phyloP scores from a whole-genome alignment of 1,140 invertebrate genomes.

The Holotrichia oblita region DNA sequence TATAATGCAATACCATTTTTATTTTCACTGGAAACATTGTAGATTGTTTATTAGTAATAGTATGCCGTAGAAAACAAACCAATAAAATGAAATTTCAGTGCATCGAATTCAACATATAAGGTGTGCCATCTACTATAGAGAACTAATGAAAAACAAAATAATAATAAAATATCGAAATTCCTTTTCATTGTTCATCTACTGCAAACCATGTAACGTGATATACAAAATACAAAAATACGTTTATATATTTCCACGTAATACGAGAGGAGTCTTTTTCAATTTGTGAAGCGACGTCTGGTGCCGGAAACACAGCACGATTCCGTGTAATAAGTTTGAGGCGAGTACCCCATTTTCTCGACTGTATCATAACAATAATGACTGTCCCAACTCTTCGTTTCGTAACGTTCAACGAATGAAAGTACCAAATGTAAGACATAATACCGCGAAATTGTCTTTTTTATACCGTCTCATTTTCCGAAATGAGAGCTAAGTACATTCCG shows the following conservation, averaged over 20 bases:
- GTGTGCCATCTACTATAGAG: too few species aligned
- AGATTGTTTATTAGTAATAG: too few species aligned
- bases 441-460: slow-evolving; percentile 33
- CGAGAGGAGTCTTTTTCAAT: slow-evolving; percentile 30
- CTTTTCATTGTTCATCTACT: too few species aligned
- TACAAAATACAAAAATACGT: too few species aligned
- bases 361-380: slow-evolving; percentile 28
- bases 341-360: slow-evolving; percentile 22
- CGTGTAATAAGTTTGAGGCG: background rate
- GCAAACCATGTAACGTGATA: too few species aligned
- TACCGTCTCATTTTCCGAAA: slow-evolving; percentile 24
- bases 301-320: slow-evolving; percentile 1
- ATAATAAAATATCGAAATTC: too few species aligned
- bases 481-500: slow-evolving; percentile 19
- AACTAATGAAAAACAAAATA: too few species aligned
- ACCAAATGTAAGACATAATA: slow-evolving; percentile 22
- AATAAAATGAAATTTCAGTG: too few species aligned
- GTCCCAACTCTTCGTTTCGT: background rate
- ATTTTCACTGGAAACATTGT: too few species aligned
- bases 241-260: background rate
- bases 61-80: too few species aligned
- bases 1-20: too few species aligned
- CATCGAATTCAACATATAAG: too few species aligned
- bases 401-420: slow-evolving; percentile 12
- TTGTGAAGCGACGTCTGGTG: background rate